Percentiles rank a stretch among this genome's conserved stretches.
phyloP scores from a whole-genome alignment of 1,140 invertebrate species.

The Pinna nobilis region DNA sequence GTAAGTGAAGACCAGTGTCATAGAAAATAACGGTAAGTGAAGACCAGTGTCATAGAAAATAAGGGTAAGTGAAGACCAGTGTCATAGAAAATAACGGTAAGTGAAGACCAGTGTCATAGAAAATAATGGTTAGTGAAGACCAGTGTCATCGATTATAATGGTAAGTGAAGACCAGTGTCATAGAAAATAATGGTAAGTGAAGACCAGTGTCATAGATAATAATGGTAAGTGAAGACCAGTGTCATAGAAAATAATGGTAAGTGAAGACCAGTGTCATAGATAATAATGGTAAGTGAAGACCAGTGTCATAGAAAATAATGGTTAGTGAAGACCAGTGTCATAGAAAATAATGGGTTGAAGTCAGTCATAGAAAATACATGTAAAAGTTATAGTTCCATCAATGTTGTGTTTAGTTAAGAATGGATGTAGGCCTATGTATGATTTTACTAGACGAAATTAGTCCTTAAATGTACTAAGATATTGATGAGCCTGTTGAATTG shows the following conservation, averaged over 20 bases:
- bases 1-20: too few species aligned
- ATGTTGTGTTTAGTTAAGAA: not conserved
- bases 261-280: slow-evolving; percentile 16
- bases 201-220: slow-evolving; percentile 78
- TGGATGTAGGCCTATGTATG: not conserved
- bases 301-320: not conserved
- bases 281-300: slow-evolving; percentile 18
- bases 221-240: slow-evolving; percentile 76
- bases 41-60: too few species aligned
- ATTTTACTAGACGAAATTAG: not conserved
- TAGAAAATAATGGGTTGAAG: not conserved
- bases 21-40: too few species aligned
- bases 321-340: not conserved
- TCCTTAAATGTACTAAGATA: too few species aligned
- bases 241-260: not conserved
- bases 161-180: slow-evolving; percentile 82
- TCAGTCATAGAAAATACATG: not conserved
- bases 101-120: not conserved
- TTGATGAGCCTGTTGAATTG: too few species aligned
- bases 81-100: too few species aligned
- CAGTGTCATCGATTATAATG: slow-evolving; percentile 81
- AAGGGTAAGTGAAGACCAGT: too few species aligned
- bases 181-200: slow-evolving; percentile 78
- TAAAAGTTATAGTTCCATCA: too few species aligned
- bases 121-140: slow-evolving; percentile 76